Conservation (phyloP, 2,113 vertebrate species). For the Struthio camelus region DNA sequence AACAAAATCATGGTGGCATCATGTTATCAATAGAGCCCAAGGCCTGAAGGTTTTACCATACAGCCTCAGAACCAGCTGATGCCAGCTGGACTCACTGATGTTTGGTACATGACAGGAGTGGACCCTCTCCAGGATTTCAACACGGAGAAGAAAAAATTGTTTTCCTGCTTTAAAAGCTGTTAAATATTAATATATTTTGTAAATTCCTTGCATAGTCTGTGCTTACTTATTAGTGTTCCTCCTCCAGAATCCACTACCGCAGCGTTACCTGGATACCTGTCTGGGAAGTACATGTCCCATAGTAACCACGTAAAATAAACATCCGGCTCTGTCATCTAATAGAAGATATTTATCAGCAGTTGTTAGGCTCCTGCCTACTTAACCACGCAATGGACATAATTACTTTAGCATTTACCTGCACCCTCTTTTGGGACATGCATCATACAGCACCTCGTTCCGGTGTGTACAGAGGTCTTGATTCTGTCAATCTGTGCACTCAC, state of each 20-base stretch:
- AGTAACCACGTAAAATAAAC: not conserved
- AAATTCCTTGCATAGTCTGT: constrained; percentile 6
- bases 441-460: accelerated
- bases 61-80: too few relatives aligned
- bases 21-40: not conserved
- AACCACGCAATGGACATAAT: not conserved
- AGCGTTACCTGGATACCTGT: constrained; percentile 35
- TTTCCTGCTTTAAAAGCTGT: not conserved
- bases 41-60: not conserved
- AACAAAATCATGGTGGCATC: accelerated
- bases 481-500: not conserved
- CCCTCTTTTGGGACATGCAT: not conserved
- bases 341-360: not conserved
- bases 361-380: not conserved
- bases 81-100: too few relatives aligned
- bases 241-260: constrained; percentile 17
- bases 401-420: not conserved
- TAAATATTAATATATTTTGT: constrained; percentile 31
- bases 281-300: not conserved
- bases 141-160: not conserved
- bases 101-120: not conserved
- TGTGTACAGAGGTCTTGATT: not conserved
- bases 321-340: not conserved
- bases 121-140: not conserved
- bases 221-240: not conserved